phyloP scores from a whole-genome alignment of 2,797 vertebrate genomes.

The Acestrorhynchus altus region DNA sequence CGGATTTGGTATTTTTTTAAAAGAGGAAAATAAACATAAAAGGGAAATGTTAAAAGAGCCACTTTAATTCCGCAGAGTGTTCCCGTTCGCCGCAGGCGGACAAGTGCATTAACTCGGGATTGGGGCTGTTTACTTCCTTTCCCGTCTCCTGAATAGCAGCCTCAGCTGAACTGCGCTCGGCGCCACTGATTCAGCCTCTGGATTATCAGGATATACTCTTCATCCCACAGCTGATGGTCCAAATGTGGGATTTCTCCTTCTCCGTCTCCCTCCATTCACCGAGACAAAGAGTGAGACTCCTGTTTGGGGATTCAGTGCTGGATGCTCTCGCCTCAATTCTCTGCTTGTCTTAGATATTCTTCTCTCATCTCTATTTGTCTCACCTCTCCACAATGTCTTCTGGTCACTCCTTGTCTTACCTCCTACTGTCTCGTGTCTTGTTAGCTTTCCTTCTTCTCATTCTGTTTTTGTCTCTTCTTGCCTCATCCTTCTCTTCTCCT shows the following conservation, averaged over 20 bases:
- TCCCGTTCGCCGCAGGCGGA: slow-evolving; percentile 2
- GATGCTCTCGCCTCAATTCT: neutral
- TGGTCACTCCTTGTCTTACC: neutral
- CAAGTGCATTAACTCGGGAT: slow-evolving; percentile 21
- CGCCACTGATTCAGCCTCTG: neutral
- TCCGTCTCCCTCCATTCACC: no score
- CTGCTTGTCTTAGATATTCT: neutral
- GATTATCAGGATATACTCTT: slow-evolving; percentile 3
- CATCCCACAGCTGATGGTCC: neutral
- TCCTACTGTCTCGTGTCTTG: neutral
- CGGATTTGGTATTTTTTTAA: slow-evolving; percentile 3
- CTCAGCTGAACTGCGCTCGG: neutral
- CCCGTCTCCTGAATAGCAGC: slow-evolving; percentile 8
- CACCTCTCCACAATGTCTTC: neutral
- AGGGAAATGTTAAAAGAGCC: slow-evolving; percentile 1
- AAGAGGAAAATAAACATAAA: neutral
- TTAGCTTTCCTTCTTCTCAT: neutral
- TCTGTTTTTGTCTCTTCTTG: neutral
- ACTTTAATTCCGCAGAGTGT: neutral
- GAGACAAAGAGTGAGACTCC: neutral
- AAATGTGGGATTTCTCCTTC: neutral
- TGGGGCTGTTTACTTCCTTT: slow-evolving; percentile 22
- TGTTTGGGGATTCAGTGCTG: neutral
- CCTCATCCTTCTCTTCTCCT: neutral
- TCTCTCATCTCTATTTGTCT: neutral